A percentile compares a stretch with the other conserved stretches of the same genome.
phyloP scores from a whole-genome alignment of 2,888 invertebrate species.

The Ornithoptera alexandrae region DNA sequence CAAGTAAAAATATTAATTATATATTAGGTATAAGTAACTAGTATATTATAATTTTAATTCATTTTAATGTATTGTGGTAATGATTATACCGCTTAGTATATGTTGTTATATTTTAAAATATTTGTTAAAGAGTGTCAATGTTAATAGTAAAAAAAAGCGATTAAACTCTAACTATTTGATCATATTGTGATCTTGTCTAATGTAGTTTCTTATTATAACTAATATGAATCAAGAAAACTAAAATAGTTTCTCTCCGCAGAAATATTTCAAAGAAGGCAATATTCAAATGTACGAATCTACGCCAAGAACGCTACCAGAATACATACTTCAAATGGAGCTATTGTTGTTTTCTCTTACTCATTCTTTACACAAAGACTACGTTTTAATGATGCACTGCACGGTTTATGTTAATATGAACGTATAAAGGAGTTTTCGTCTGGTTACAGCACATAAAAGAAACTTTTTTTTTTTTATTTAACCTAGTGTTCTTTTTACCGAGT shows the following conservation, averaged over 20 bases:
- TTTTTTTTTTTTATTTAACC: constrained; percentile 4
- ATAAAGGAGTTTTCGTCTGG: constrained; percentile 20
- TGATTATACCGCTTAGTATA: not conserved
- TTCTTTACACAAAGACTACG: constrained; percentile 26
- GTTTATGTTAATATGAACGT: constrained; percentile 22
- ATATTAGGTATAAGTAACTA: not conserved
- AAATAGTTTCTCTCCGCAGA: no score
- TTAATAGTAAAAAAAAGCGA: no score
- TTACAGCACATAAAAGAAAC: constrained; percentile 20
- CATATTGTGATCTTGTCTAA: no score
- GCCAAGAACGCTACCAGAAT: not conserved
- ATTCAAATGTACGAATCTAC: no score
- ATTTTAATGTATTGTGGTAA: no score
- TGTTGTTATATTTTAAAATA: not conserved
- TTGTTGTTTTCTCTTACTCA: constrained; percentile 24
- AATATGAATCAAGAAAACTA: no score
- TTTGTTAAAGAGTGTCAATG: no score
- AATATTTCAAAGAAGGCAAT: no score
- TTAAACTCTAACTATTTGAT: no score
- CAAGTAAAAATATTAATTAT: not conserved
- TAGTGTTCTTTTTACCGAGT: not conserved
- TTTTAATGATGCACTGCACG: constrained; percentile 27
- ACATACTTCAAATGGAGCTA: not conserved
- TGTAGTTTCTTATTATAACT: no score
- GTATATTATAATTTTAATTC: no score